phyloP scores from a whole-genome alignment of 2,113 vertebrate genomes.

The Ia io region DNA sequence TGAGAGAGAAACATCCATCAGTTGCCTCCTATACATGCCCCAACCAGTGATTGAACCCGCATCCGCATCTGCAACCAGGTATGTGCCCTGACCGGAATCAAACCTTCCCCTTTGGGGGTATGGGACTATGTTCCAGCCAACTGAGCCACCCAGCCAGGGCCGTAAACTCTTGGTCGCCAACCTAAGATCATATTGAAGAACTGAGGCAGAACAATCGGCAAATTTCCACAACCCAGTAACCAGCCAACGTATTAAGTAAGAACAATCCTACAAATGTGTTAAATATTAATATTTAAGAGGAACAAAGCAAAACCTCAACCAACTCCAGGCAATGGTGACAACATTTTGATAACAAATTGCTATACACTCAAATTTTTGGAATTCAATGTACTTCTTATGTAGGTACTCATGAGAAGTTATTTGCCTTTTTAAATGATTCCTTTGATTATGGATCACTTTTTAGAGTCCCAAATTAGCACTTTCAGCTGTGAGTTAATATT shows the following conservation, averaged over 20 bases:
- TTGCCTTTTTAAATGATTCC: not conserved
- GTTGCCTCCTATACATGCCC: too few species aligned
- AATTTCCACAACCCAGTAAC: not conserved
- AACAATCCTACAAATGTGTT: not conserved
- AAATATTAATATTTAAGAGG: not conserved
- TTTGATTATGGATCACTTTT: not conserved
- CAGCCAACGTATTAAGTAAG: not conserved
- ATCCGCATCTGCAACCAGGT: too few species aligned
- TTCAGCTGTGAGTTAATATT: not conserved
- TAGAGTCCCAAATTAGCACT: not conserved
- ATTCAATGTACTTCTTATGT: not conserved
- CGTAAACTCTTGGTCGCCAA: not conserved
- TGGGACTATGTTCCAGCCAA: too few species aligned
- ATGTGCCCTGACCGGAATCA: too few species aligned
- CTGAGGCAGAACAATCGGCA: not conserved
- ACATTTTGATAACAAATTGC: not conserved
- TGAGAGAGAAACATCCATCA: too few species aligned
- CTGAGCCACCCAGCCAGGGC: too few species aligned
- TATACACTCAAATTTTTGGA: not conserved
- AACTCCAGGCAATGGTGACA: not conserved
- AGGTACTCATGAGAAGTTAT: not conserved
- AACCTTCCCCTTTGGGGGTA: too few species aligned
- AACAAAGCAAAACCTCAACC: not conserved
- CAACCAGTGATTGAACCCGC: too few species aligned
- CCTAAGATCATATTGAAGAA: not conserved